Evolutionary conservation across 2,888 invertebrate species (phyloP), one percentile per base, ranked within the genome.

Genomic region (Seira ritae): DNA sequence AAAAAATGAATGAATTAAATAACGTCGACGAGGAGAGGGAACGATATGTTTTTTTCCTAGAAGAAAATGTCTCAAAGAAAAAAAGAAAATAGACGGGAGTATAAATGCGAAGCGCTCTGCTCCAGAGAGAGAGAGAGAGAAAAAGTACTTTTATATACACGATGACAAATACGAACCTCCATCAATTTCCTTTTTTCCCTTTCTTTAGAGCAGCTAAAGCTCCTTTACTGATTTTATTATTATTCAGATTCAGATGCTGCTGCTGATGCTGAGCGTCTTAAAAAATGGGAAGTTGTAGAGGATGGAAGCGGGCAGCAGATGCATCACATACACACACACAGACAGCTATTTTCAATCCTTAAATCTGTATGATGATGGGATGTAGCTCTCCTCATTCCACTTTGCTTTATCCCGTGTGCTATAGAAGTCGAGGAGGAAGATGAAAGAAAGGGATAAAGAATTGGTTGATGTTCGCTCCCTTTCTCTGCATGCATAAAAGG

Each of bases 391-490:
- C n/a, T 62, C 66, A 46, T 80, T 66, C 65, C 15, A n/a, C 66
- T n/a, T 71, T 20, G 42, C 50, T 50, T 50, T 50, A 50, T 50
- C 50, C 50, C 31, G 31, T 50, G 12, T n/a, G 50, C 50, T n/a
- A 50, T 8, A n/a, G 50, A 50, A 50, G 50, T 50, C 3, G 15
- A 31, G 67, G 31, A 31, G 67, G 31, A 71, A 78, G 78, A 78
- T 78, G 79, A 73, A 78, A 65, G 66, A 72, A 67, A 80, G 55
- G 31, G 79, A 73, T 62, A 66, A 78, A 78, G 70, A 46, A 78
- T 71, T 77, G 37, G 19, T 24, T 62, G 50, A 50, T 50, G 50
- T 50, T 50, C 50, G 50, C 24, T 20, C 24, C 68, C 23, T 24
- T 24, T 24, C 24, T 68, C 68, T 37, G 31, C 31, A 68, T 68